Evolutionary conservation across 2,797 vertebrate genomes (phyloP).

Genomic region (Intellagama lesueurii): DNA sequence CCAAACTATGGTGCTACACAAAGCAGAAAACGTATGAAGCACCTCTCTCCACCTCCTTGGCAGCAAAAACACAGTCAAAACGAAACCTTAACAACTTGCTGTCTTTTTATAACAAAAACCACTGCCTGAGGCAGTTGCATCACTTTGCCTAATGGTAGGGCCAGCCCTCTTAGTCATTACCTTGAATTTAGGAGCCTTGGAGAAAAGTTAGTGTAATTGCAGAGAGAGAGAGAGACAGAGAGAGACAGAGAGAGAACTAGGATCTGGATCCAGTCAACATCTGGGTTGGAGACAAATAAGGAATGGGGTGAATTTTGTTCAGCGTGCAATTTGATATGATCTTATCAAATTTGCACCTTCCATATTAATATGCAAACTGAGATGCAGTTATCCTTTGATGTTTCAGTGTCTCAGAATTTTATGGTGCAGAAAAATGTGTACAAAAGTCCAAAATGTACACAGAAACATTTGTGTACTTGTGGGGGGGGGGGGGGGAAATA

Average conservation of each 20-base stretch:
- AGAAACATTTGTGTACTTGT: not conserved
- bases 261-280: not conserved
- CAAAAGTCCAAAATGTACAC: not conserved
- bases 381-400: not conserved
- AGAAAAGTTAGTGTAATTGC: not conserved
- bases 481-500: too few species aligned
- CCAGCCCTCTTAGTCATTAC: not conserved
- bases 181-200: not conserved
- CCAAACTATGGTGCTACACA: not conserved
- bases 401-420: not conserved
- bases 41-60: not conserved
- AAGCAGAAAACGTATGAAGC: not conserved
- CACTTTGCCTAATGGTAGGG: not conserved
- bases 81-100: not conserved
- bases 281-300: not conserved
- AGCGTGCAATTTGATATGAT: not conserved
- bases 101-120: not conserved
- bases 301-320: not conserved
- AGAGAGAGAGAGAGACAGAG: not conserved
- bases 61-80: not conserved
- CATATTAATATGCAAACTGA: not conserved
- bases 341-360: not conserved
- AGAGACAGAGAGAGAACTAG: too few species aligned
- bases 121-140: not conserved
- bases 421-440: not conserved